Conservation (phyloP, 2,113 vertebrate species). For the Aramus guarauna region DNA sequence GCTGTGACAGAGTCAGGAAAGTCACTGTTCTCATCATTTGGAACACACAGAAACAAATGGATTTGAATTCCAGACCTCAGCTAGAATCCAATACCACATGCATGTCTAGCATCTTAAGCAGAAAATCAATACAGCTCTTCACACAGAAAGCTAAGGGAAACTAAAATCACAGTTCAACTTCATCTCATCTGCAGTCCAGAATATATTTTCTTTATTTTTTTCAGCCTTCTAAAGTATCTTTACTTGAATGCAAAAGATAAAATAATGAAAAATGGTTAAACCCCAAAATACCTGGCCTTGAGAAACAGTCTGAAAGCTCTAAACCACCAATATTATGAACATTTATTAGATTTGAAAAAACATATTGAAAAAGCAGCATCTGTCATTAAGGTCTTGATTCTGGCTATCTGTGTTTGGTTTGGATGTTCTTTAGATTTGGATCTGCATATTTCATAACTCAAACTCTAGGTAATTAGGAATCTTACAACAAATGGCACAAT, state of each 20-base stretch:
- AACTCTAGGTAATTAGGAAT: background rate
- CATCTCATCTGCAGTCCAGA: background rate
- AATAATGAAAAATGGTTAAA: background rate
- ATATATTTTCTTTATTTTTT: background rate
- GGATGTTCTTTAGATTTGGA: background rate
- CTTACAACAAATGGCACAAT: background rate
- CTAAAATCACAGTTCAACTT: background rate
- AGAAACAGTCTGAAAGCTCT: background rate
- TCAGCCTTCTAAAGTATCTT: background rate
- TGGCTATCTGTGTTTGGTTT: background rate
- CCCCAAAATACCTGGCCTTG: background rate
- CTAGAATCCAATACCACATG: background rate
- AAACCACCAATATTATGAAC: background rate
- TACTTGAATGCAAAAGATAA: background rate
- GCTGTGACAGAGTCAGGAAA: background rate
- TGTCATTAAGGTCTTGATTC: background rate
- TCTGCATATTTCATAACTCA: background rate
- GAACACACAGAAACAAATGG: background rate
- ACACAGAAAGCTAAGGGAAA: background rate
- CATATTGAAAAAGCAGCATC: background rate
- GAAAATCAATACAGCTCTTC: background rate
- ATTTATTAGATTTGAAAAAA: background rate
- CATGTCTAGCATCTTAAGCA: background rate
- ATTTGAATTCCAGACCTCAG: background rate
- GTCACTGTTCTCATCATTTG: background rate